A percentile compares a stretch with the other conserved stretches of the same genome.
Conservation (phyloP, 2,797 vertebrate species). For the Odontamblyopus lacepedii region DNA sequence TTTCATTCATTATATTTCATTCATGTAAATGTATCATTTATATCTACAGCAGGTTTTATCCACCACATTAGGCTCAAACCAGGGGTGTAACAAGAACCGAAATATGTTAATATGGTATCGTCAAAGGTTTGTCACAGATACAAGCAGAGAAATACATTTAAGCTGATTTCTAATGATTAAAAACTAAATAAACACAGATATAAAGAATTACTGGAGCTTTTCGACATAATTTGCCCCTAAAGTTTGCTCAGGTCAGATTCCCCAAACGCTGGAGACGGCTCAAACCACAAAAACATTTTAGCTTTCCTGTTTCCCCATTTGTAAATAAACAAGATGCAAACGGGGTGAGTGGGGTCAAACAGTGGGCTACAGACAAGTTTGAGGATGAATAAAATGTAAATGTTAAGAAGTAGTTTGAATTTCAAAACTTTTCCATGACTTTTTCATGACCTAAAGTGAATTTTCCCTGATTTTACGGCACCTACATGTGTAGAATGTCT, state of each 20-base stretch:
- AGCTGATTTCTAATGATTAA: not conserved
- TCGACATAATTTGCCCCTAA: not conserved
- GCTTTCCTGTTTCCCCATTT: slow-evolving; percentile 37
- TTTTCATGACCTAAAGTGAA: no score
- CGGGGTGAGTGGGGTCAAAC: not conserved
- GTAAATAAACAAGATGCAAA: slow-evolving; percentile 35
- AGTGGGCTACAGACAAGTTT: not conserved
- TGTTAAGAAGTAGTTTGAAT: not conserved
- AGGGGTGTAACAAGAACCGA: no score
- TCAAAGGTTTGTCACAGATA: no score
- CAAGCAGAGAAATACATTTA: no score
- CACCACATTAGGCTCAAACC: no score
- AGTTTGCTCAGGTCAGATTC: not conserved
- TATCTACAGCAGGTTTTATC: no score
- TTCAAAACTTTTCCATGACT: no score
- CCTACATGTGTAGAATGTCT: no score
- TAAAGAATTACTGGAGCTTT: not conserved
- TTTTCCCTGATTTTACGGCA: no score
- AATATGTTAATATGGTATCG: no score
- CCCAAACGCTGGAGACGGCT: slow-evolving; percentile 21
- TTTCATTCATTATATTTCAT: no score
- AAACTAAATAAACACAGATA: not conserved
- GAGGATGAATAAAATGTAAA: not conserved
- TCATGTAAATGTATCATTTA: no score
- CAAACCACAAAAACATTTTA: slow-evolving; percentile 26